Evolutionary conservation across 2,888 invertebrate species (phyloP).

Genomic region (Macrosoma leucophasiata): DNA sequence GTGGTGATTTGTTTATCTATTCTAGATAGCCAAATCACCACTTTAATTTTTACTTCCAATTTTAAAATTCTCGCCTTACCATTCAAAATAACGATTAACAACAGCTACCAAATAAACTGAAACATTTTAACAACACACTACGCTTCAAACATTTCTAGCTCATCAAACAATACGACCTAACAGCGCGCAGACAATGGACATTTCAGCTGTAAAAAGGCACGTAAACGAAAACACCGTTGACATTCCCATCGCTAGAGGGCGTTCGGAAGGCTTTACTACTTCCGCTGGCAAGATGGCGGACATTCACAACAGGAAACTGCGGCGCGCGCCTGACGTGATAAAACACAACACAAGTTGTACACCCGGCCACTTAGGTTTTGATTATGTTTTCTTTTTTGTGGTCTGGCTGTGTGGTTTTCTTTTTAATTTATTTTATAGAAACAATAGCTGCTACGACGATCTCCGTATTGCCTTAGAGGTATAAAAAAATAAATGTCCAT

Average conservation of each 20-base stretch:
- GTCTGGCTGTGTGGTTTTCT: too few species aligned
- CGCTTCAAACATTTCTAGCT: conserved; percentile 12
- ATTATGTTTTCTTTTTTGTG: too few species aligned
- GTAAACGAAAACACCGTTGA: conserved; percentile 35
- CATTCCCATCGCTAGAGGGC: conserved; percentile 44
- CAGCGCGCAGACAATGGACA: conserved; percentile 30
- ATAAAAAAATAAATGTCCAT: too few species aligned
- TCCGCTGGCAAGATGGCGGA: conserved; percentile 71
- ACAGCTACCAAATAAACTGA: not conserved
- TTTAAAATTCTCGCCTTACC: too few species aligned
- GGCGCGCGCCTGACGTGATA: conserved; percentile 51
- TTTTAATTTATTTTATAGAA: too few species aligned
- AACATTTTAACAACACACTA: not conserved
- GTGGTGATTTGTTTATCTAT: not conserved
- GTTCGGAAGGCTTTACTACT: conserved; percentile 74
- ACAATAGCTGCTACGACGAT: too few species aligned
- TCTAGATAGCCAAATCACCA: too few species aligned
- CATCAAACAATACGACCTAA: conserved; percentile 32
- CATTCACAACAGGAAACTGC: conserved; percentile 64
- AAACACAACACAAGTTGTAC: conserved; percentile 33
- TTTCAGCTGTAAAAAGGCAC: conserved; percentile 34
- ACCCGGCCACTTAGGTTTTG: conserved; percentile 4
- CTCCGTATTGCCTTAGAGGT: too few species aligned
- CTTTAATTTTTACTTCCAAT: too few species aligned
- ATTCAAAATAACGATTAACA: too few species aligned